phyloP scores from a whole-genome alignment of 2,888 invertebrate genomes.

The Xiphydria camelus region DNA sequence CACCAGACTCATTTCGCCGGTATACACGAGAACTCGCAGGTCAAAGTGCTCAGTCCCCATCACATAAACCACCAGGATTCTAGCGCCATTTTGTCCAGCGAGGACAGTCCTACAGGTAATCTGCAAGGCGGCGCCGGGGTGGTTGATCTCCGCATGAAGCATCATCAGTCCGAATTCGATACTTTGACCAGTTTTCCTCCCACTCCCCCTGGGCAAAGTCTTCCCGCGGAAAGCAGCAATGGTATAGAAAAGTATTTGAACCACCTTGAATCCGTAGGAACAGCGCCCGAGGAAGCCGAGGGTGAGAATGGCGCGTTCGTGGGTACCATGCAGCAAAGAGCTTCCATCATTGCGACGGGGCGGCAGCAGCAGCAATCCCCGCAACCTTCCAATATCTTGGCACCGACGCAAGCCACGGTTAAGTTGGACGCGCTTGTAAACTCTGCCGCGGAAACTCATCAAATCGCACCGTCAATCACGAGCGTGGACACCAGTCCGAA shows the following conservation, averaged over 20 bases:
- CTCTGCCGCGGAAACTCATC: conserved; percentile 61
- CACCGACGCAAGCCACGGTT: conserved; percentile 47
- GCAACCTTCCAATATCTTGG: conserved; percentile 43
- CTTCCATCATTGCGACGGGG: conserved; percentile 46
- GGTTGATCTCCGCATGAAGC: conserved; percentile 73
- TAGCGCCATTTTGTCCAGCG: conserved; percentile 38
- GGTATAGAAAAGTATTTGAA: conserved; percentile 65
- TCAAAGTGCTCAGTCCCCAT: conserved; percentile 50
- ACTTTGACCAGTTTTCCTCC: conserved; percentile 57
- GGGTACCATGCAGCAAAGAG: conserved; percentile 43
- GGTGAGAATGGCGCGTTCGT: conserved; percentile 25
- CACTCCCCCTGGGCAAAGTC: conserved; percentile 55
- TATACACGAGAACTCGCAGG: conserved; percentile 28
- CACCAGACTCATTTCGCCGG: conserved; percentile 38
- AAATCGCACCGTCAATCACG: conserved; percentile 53
- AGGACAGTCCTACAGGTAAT: conserved; percentile 29
- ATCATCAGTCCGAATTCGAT: conserved; percentile 63
- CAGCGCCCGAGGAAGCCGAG: conserved; percentile 36
- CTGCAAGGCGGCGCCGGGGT: conserved; percentile 55
- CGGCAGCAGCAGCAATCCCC: conserved; percentile 32
- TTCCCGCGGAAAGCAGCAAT: conserved; percentile 64
- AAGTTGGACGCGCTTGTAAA: conserved; percentile 67
- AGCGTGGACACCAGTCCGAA: conserved; percentile 49
- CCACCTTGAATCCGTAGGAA: conserved; percentile 56
- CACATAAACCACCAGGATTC: conserved; percentile 49